Evolutionary conservation across 2,888 invertebrate species (phyloP).

Genomic region (Serripes groenlandicus): DNA sequence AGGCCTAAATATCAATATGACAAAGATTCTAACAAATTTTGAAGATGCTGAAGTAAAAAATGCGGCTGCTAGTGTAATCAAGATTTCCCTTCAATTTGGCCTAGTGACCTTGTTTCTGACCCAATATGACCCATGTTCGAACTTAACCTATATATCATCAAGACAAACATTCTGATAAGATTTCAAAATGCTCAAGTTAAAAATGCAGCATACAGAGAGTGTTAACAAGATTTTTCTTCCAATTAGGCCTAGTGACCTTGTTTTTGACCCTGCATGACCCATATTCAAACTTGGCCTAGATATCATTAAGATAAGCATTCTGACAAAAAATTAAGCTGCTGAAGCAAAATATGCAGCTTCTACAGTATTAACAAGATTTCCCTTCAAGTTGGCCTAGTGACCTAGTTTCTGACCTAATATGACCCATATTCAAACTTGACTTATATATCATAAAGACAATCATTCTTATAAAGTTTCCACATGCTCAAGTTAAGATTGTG

Average conservation of each 20-base stretch:
- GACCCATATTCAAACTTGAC: neutral
- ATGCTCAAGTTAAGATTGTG: neutral
- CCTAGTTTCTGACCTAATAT: neutral
- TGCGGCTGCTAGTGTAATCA: neutral
- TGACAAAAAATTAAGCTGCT: neutral
- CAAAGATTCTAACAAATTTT: neutral
- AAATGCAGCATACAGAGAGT: neutral
- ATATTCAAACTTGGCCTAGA: neutral
- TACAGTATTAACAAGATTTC: neutral
- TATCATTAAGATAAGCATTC: neutral
- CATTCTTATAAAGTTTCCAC: neutral
- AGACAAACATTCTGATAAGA: neutral
- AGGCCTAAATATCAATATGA: neutral
- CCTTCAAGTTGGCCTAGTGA: neutral
- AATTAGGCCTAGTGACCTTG: neutral
- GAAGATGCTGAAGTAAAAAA: neutral
- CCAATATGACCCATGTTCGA: neutral
- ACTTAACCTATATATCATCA: neutral
- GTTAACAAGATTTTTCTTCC: neutral
- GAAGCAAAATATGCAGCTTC: neutral
- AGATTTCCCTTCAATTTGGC: neutral
- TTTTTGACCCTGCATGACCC: neutral
- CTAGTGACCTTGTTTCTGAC: neutral
- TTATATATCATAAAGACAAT: neutral
- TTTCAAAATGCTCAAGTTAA: neutral